Evolutionary conservation across 1,140 invertebrate species (phyloP).

Genomic region (Samia ricini): DNA sequence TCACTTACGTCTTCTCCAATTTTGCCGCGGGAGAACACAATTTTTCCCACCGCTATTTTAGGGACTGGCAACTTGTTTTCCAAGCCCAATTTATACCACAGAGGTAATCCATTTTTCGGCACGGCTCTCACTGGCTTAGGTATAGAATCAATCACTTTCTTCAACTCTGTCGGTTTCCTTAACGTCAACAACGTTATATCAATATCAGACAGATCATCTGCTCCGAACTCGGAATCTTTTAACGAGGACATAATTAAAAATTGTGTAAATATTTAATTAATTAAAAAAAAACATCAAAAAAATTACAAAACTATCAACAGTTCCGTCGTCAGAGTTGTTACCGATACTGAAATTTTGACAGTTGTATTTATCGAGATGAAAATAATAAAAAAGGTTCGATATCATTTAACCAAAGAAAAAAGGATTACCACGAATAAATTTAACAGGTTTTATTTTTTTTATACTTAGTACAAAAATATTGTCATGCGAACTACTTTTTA

Average conservation of each 20-base stretch:
- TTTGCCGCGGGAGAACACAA: slow-evolving; percentile 65
- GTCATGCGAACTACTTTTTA: not conserved
- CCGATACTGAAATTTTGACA: slow-evolving; percentile 22
- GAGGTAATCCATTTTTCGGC: slow-evolving; percentile 67
- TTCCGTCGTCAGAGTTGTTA: not conserved
- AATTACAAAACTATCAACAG: slow-evolving; percentile 6
- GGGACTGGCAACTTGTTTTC: slow-evolving; percentile 69
- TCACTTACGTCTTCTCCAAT: slow-evolving; percentile 70
- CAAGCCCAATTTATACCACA: slow-evolving; percentile 63
- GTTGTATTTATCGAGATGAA: not conserved
- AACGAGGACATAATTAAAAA: slow-evolving; percentile 39
- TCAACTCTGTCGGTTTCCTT: slow-evolving; percentile 66
- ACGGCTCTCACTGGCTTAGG: slow-evolving; percentile 64
- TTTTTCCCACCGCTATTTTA: slow-evolving; percentile 62
- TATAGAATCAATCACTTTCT: slow-evolving; percentile 68
- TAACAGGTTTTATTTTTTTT: slow-evolving; percentile 1
- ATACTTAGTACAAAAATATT: not conserved
- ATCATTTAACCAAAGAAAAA: not conserved
- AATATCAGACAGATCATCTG: slow-evolving; percentile 43
- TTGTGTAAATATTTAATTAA: no score
- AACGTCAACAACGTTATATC: slow-evolving; percentile 59
- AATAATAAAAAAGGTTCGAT: not conserved
- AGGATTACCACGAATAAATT: not conserved
- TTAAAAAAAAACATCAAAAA: slow-evolving; percentile 20
- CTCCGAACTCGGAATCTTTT: slow-evolving; percentile 26